phyloP scores from a whole-genome alignment of 64 coral and sea anemone genomes.

The Catalaphyllia jardinei region DNA sequence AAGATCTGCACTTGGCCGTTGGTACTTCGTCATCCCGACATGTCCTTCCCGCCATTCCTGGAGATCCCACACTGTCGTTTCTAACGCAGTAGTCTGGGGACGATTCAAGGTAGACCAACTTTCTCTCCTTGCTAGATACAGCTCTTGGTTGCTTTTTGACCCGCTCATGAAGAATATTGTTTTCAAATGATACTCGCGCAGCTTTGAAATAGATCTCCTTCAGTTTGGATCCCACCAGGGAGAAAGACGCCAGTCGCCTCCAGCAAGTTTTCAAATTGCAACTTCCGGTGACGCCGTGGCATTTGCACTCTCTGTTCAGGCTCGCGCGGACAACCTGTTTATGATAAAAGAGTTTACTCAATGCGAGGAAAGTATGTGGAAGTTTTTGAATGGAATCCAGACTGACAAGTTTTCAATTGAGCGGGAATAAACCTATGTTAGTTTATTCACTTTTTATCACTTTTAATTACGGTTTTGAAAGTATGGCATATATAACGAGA shows the following conservation, averaged over 20 bases:
- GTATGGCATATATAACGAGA: too few relatives aligned
- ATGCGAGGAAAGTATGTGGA: too few relatives aligned
- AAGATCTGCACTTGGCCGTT: conserved; percentile 18
- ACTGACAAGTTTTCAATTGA: too few relatives aligned
- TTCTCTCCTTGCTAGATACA: conserved; percentile 17
- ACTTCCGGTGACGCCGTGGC: conserved; percentile 68
- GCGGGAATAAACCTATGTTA: too few relatives aligned
- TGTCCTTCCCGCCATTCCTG: conserved; percentile 55
- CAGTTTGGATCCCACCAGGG: conserved; percentile 44
- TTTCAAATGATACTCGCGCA: neutral
- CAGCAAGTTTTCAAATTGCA: conserved; percentile 67
- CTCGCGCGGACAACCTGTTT: conserved; percentile 57
- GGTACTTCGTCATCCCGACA: conserved; percentile 47
- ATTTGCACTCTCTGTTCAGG: conserved; percentile 67
- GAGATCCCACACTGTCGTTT: conserved; percentile 45
- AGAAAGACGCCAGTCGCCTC: conserved; percentile 19
- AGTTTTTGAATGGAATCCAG: too few relatives aligned
- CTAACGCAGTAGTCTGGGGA: conserved; percentile 77
- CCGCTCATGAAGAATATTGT: conserved; percentile 29
- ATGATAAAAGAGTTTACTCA: neutral
- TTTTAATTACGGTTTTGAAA: too few relatives aligned
- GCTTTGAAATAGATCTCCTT: conserved; percentile 61
- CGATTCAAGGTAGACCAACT: conserved; percentile 34
- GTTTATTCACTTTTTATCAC: too few relatives aligned
- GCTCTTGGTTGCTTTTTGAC: conserved; percentile 21